phyloP scores from a whole-genome alignment of 2,888 invertebrate genomes.

The Apamea monoglypha region DNA sequence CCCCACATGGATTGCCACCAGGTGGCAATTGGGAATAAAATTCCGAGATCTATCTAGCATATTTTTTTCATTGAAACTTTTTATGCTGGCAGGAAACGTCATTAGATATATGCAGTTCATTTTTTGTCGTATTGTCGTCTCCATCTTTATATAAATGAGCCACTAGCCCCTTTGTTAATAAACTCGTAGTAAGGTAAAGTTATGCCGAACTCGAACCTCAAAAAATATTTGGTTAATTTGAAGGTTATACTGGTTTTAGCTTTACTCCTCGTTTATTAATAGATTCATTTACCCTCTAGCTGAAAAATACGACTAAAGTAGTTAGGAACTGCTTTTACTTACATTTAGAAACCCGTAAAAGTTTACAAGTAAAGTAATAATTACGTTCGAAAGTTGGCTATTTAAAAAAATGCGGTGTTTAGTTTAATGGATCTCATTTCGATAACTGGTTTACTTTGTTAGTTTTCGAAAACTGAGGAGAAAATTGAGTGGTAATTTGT shows the following conservation, averaged over 20 bases:
- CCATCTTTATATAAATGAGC: too few relatives aligned
- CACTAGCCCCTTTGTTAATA: too few relatives aligned
- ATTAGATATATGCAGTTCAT: too few relatives aligned
- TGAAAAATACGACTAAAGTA: background rate
- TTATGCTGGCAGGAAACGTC: too few relatives aligned
- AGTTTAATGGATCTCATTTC: conserved; percentile 12
- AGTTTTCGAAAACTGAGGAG: background rate
- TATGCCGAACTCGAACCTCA: background rate
- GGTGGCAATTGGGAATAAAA: too few relatives aligned
- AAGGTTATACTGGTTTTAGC: background rate
- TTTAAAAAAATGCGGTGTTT: background rate
- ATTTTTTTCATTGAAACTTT: too few relatives aligned
- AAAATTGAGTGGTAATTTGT: conserved; percentile 16
- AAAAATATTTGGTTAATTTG: background rate
- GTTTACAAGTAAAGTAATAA: background rate
- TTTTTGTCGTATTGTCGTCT: too few relatives aligned
- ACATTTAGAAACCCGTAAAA: background rate
- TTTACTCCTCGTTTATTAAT: background rate
- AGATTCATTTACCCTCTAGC: background rate
- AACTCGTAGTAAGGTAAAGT: background rate
- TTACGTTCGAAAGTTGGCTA: background rate
- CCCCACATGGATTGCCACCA: too few relatives aligned
- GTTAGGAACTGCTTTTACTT: background rate
- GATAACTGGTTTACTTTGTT: conserved; percentile 13
- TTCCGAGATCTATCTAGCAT: too few relatives aligned